Evolutionary conservation across 2,113 vertebrate genomes (phyloP).

Genomic region (Opisthocomus hoazin): DNA sequence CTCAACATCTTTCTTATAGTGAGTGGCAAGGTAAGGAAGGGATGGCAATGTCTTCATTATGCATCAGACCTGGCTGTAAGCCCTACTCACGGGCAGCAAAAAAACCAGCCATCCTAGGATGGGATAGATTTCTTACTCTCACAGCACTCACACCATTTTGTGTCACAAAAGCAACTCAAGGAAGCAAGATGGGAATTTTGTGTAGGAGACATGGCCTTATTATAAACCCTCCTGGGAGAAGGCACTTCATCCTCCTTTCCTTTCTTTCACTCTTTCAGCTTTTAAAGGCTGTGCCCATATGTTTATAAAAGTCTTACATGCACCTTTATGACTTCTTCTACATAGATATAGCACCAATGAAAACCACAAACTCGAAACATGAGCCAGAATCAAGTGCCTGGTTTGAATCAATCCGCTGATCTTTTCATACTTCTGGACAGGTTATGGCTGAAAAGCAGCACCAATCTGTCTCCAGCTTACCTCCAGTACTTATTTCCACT

Average conservation of each 20-base stretch:
- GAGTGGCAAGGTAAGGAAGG: no score
- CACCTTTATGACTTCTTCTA: not conserved
- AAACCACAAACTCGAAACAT: not conserved
- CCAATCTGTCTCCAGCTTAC: slow-evolving; percentile 50
- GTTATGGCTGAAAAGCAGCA: not conserved
- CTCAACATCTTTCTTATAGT: no score
- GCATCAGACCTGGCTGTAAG: not conserved
- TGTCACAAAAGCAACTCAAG: not conserved
- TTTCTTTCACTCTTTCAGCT: not conserved
- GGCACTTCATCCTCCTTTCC: not conserved
- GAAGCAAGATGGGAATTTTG: not conserved
- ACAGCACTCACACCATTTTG: not conserved
- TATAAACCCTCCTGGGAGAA: not conserved
- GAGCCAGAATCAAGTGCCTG: not conserved
- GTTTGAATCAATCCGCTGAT: not conserved
- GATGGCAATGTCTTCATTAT: not conserved
- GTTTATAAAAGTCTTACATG: not conserved
- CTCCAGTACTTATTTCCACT: slow-evolving; percentile 90
- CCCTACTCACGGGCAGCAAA: not conserved
- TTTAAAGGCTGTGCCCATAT: not conserved
- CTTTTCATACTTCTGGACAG: not conserved
- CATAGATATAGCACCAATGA: not conserved
- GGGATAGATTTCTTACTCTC: not conserved
- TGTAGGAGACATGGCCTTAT: not conserved
- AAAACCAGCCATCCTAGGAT: not conserved